Conservation (phyloP, 1,140 invertebrate species). For the Kradibia gibbosae region DNA sequence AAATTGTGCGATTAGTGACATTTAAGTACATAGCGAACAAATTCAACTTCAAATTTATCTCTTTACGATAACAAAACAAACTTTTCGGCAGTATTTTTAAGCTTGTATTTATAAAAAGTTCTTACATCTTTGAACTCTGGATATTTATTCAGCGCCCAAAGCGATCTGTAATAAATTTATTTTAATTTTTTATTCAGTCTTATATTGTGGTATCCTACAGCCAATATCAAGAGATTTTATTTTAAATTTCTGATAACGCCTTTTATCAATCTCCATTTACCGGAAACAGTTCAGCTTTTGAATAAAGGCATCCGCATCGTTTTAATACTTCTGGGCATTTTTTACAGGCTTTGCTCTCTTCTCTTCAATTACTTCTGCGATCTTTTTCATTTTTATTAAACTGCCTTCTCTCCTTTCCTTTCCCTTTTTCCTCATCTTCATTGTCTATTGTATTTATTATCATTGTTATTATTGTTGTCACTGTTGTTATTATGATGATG, state of each 20-base stretch:
- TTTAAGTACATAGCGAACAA: no score
- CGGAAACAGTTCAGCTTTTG: neutral
- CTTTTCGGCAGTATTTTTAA: neutral
- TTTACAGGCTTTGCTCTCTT: neutral
- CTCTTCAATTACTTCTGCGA: neutral
- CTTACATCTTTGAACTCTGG: neutral
- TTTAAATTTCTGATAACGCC: neutral
- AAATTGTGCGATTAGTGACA: neutral
- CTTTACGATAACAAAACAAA: slow-evolving; percentile 5
- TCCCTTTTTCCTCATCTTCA: no score
- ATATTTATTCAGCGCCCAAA: neutral
- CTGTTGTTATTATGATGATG: neutral
- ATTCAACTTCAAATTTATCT: neutral
- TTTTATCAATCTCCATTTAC: neutral
- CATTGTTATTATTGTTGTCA: neutral
- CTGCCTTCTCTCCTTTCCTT: neutral
- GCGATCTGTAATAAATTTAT: neutral
- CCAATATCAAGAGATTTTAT: neutral
- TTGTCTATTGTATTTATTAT: neutral
- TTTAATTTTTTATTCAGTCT: neutral
- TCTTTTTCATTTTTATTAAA: neutral
- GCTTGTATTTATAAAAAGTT: neutral
- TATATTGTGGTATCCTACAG: neutral
- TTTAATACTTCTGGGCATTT: neutral
- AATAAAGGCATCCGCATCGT: neutral